Evolutionary conservation across 2,888 invertebrate species (phyloP), one percentile per base, ranked within the genome.

Genomic region (Ornithoptera priamus): DNA sequence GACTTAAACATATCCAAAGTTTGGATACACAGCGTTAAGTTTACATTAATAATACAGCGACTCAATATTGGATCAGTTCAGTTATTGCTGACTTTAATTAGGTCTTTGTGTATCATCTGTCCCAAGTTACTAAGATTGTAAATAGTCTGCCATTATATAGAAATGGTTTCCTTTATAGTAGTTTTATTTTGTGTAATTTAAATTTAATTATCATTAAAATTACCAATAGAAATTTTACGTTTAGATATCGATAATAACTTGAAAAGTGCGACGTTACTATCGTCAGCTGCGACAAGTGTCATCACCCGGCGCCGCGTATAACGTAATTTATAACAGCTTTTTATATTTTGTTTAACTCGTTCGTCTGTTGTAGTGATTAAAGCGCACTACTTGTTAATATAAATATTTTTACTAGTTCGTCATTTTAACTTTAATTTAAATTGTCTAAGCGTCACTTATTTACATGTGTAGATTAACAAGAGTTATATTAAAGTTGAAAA

Each of bases 311-410:
- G 66, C 50, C 60, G 65, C 50, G 30, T 53, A 22, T 46, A 53
- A 42, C 20, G 50, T 20, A 60, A 66, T 60, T 60, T 66, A 60
- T 60, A 60, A 66, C 36, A 66, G 60, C 66, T 60, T 66, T 66
- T 60, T 60, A 50, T 60, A 66, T 59, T 60, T 50, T 50, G 59
- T 60, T 66, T 66, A 66, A 65, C 59, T 66, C 30, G 60, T 66
- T 60, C 22, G 24, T 60, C 50, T 59, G 36, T 60, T 36, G 24
- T 22, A 59, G 17, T 42, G 20, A 46, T 30, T 58, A 58, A 58
- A 7, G 22, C 22, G 57, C 57, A 22, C 22, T 22, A 8, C 57
- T 58, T 8, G 57, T 58, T 58, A 24, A 7, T 20, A 58, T 22
- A 58, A 58, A 22, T 12, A 22, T 53, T 53, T n/a, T 53, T 6